Conservation (phyloP, 2,797 vertebrate genomes). For the Trichosurus vulpecula region DNA sequence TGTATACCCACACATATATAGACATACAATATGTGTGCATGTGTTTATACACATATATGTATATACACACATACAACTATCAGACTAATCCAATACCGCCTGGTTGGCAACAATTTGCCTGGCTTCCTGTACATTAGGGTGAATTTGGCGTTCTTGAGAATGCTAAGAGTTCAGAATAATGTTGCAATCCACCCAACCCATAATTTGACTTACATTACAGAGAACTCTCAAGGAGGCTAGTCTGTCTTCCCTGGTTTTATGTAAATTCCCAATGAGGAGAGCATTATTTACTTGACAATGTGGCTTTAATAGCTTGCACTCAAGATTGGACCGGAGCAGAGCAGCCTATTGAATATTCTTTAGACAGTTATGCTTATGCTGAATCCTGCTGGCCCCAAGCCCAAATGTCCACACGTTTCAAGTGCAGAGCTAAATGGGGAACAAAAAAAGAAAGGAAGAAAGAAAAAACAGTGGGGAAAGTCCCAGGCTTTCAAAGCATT, state of each 20-base stretch:
- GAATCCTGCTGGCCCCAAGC: constrained; percentile 59
- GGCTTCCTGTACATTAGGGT: background rate
- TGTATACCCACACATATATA: no score
- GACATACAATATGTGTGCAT: no score
- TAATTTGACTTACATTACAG: accelerated
- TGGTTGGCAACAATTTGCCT: background rate
- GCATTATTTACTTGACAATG: constrained; percentile 25
- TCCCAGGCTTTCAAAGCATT: constrained; percentile 64
- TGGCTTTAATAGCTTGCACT: constrained; percentile 56
- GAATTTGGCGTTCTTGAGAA: background rate
- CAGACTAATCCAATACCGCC: background rate
- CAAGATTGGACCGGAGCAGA: constrained; percentile 51
- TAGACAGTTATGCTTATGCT: constrained; percentile 61
- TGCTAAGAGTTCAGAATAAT: background rate
- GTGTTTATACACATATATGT: no score
- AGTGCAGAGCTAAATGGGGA: constrained; percentile 72
- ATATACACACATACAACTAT: background rate
- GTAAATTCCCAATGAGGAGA: background rate
- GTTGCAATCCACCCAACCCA: background rate
- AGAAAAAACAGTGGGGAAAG: constrained; percentile 45
- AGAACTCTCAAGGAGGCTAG: background rate
- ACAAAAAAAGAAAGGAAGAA: constrained; percentile 13
- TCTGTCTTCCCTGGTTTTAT: background rate
- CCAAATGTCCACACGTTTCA: constrained; percentile 77
- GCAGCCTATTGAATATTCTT: constrained; percentile 55